Base-by-base conservation (phyloP, 2,797 vertebrate genomes). In the Scleropages formosus region DNA sequence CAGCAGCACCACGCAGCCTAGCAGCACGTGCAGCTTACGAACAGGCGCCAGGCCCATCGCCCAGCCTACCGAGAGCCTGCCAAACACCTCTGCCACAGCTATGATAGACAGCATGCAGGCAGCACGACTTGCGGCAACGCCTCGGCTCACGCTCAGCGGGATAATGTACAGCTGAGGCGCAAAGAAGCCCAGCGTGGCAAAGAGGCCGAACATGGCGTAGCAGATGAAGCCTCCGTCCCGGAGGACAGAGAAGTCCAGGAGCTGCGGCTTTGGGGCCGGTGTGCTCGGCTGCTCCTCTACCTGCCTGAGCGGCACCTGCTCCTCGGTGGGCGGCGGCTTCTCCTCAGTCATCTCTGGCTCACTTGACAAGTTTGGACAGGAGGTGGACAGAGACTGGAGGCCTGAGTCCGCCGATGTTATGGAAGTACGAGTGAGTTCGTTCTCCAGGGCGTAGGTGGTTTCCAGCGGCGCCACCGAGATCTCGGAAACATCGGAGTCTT, bases 111-210 rank as follows among this genome's bases (percentile, higher is more conserved):
- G 86, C 78, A 96, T 92, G 82, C 93, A 94, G 0, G 95, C 87
- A 0, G 96, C 94, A 0, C 47, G 84, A 8, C 94, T 91, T 0
- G 90, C 90, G 68, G 88, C 49, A 0, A 99, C 88, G 3, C 94
- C 95, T 0, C 93, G 89, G 72, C 92, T 95, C 78, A 95, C 89
- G 1, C 95, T 94, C 83, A 99, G 85, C 4, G 97, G 93, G 0
- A 99, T 97, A 84, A 99, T 84, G 83, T 97, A 99, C 44, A 99
- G 88, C 2, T 90, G 94, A 0, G 98, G 98, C 0, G 95, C 97
- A 0, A 99, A 98, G 89, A 98, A 99, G 56, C 96, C 98, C 56
- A 98, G 86, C 0, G 95, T 98, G 79, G 95, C 96, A 4, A 98
- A 99, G 3, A 99, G 93, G 31, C 98, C 98, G 1, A 99, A 99